Base-by-base conservation (phyloP, 1,140 invertebrate species). In the Zaprionus tsacasi region DNA sequence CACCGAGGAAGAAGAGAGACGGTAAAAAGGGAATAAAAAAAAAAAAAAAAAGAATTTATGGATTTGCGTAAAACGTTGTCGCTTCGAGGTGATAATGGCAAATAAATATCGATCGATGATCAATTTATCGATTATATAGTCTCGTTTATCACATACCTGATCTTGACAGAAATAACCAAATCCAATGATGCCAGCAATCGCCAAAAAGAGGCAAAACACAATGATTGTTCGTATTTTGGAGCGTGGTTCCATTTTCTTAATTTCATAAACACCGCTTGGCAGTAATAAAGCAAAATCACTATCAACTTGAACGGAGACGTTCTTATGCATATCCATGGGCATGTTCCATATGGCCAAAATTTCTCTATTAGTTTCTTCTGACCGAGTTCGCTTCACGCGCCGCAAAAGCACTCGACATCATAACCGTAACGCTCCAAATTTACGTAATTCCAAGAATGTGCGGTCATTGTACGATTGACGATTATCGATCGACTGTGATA, bases 91-190 rank as follows among this genome's bases (percentile, higher is more conserved):
- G 59, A 58, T 61, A 52, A 36, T 50, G 15, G 30, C 30, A 36
- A 45, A 57, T 33, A 21, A 27, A 58, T 64, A 66, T 48, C 38
- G 21, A 71, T 45, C 8, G 27, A 57, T 12, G 8, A 25, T 50
- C n/a, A 25, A 50, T 17, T 50, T 50, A 50, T 50, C 58, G 58
- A 82, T 71, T 54, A 56, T n/a, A 61, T 77, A 30, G n/a, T 48
- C 21, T n/a, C 21, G 11, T 35, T 50, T 58, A 33, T 8, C 17
- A 86, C 92, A 93, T 82, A 95, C 95, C 94, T 96, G 96, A 91
- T 97, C 96, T 65, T 97, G 96, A 92, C 96, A 98, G 82, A 97
- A 97, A 93, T 97, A 98, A 77, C 97, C 96, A 87, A 97, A 96
- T 88, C 96, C 97, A 68, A 98, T 94, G 92, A 98, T 97, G 59